Evolutionary conservation across 2,888 invertebrate genomes (phyloP), one percentile per base, ranked within the genome.

Genomic region (Clanis bilineata): DNA sequence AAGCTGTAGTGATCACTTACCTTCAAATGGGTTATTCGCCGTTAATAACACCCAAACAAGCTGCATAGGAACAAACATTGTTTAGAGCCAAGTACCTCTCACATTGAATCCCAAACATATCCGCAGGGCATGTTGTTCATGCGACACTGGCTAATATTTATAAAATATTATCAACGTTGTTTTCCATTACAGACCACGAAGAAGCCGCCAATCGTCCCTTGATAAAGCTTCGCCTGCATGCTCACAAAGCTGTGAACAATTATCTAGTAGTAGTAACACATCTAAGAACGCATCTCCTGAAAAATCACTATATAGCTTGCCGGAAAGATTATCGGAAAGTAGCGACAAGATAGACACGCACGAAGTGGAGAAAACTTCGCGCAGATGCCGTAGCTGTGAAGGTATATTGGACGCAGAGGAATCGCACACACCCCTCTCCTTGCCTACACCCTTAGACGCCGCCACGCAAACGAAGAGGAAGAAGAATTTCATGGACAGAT

Each of bases 401-500:
- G 94, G 93, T 18, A 86, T 94, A 54, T 82, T 94, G 64, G 94
- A 94, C 68, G 91, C 85, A 61, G 87, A 89, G 64, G 87, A 89
- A 69, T 85, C 86, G 74, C 93, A 93, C 72, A 93, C 94, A 62
- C 86, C 93, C 65, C 83, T 93, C 62, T 93, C 94, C 65, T 79
- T 95, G 74, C 93, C 93, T 74, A 83, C 94, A 76, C 93, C 93
- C 71, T 85, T 93, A 77, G 93, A 94, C 71, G 93, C 93, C 71
- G 82, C 90, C 68, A 93, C 92, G 58, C 94, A 94, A 74, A 93
- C 93, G 7, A 95, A 95, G 83, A 93, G 94, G 77, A 95, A 95
- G 85, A 95, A 95, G 81, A 96, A 96, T 86, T 96, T 97, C 84
- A 96, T 97, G 94, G 96, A 97, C 93, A 93, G 95, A 84, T 96